Base-by-base conservation (phyloP, 2,888 invertebrate genomes). In the Phragmatobia fuliginosa region DNA sequence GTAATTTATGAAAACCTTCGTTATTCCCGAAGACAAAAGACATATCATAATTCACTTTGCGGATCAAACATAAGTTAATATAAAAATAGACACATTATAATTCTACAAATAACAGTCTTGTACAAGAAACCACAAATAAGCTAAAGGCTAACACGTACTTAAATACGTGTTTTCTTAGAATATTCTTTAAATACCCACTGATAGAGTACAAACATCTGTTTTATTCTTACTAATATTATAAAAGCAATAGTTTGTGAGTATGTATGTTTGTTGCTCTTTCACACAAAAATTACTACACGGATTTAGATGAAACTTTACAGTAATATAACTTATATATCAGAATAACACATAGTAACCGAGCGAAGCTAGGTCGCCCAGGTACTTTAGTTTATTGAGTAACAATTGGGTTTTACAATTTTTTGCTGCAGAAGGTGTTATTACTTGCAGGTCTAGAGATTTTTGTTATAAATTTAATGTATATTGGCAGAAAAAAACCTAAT, bases 51-150 rank as follows among this genome's bases (percentile, higher is more conserved):
- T 61, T n/a, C 16, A 6, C 11, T n/a, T 6, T 36, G 25, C 11
- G 10, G 5, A 31, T 62, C 45, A 52, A 62, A 28, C 62, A 59
- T 59, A 31, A 58, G 41, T 28, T 45, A 52, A 14, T 38, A 45
- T 2, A 67, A 62, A 62, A n/a, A 62, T 21, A 32, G 16, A n/a
- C 33, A 11, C 21, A 58, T 31, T 11, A 28, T 21, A 36, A 28
- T 49, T 14, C 52, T 61, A 36, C 4, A 56, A 67, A 61, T 21
- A 33, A 61, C 36, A 21, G 49, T 21, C 5, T 25, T 4, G 16
- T 62, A 41, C 28, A 38, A 18, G 7, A 67, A 67, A 62, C 67
- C 67, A 31, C 67, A 67, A 41, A 56, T 16, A n/a, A n/a, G n/a
- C n/a, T n/a, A n/a, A n/a, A n/a, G n/a, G n/a, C n/a, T n/a, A n/a